Evolutionary conservation across 2,113 vertebrate genomes (phyloP), one percentile per base, ranked within the genome.

Genomic region (Chiloscyllium plagiosum): DNA sequence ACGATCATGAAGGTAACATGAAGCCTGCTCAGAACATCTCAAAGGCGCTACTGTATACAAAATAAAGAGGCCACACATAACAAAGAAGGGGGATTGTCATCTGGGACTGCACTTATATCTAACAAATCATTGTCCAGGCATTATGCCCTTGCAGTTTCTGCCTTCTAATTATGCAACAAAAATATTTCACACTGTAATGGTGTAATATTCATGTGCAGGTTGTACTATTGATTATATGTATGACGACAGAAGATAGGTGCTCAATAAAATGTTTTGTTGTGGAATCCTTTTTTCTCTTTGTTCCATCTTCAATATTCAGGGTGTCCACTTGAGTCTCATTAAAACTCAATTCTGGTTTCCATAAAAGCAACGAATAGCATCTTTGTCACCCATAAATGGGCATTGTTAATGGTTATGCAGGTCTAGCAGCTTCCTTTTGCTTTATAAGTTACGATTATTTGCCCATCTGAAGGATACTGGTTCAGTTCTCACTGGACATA

Each of bases 181-280:
- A 94, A 20, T 69, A 47, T 24, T 24, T 94, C 13, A 24, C 42
- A 26, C 5, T 13, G 19, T 47, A 47, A 12, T 24, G 15, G 68
- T 94, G 20, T 68, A 94, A 5, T 69, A 13, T 24, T 94, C n/a
- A 26, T 47, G n/a, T 70, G 37, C 4, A 10, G 70, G 20, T 47
- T 94, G 37, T 94, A 94, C 8, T 94, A 26, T 70, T 70, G 93
- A 69, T 94, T 70, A 42, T 29, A 42, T 50, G 15, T 20, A 10
- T 70, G 19, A 13, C 37, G 24, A 4, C 2, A 1, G 52, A 66
- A 94, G 7, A 17, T 47, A 3, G 47, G 24, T 68, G 66, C 24
- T 26, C 93, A 94, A 94, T 94, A 94, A 94, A 94, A 94, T 24
- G 33, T 42, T 76, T 47, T 94, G 92, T 94, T 20, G 37, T 50